Evolutionary conservation across 2,888 invertebrate species (phyloP).

Genomic region (Pyrrhosoma nymphula): DNA sequence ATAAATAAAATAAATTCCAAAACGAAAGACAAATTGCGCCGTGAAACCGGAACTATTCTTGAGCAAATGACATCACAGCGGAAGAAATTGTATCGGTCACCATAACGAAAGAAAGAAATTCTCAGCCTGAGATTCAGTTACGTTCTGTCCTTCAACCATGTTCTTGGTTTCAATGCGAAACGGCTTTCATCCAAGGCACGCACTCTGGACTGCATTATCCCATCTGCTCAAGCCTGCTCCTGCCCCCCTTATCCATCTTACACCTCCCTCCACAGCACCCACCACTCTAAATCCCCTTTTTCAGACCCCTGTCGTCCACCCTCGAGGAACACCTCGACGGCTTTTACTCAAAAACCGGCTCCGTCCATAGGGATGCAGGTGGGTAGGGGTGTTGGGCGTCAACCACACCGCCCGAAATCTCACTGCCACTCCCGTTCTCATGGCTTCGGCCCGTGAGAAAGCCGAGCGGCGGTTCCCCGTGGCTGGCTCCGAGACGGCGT

Average conservation of each 20-base stretch:
- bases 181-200: no score
- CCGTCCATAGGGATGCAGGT: background rate
- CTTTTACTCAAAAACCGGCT: background rate
- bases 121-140: no score
- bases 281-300: background rate
- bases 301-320: background rate
- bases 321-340: background rate
- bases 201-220: background rate
- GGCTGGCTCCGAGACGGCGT: background rate
- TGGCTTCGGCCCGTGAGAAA: background rate
- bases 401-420: background rate
- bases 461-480: background rate
- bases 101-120: no score
- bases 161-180: no score
- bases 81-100: no score
- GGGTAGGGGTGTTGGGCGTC: background rate
- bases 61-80: no score
- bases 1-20: no score
- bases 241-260: background rate
- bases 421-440: background rate
- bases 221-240: background rate
- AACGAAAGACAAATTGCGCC: no score
- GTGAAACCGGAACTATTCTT: no score
- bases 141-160: no score
- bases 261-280: background rate